Base-by-base conservation (phyloP, 2,797 vertebrate genomes). In the Mycteria americana region DNA sequence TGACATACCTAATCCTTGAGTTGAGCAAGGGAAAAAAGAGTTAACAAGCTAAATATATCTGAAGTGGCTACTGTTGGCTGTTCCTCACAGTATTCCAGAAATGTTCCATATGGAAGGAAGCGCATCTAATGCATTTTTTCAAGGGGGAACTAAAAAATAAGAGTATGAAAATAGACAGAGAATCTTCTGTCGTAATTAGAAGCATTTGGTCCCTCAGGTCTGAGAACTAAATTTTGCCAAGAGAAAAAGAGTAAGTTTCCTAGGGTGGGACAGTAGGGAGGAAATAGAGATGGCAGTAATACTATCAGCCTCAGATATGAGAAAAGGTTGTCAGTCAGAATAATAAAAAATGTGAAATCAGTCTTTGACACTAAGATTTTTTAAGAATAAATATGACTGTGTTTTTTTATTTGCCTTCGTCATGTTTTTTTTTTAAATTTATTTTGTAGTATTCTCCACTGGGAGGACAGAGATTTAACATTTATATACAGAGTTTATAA, bases 81-180 rank as follows among this genome's bases (percentile, higher is more conserved):
- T 53, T 96, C 70, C 51, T 88, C n/a, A 41, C 54, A 86, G n/a
- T 67, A 84, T 84, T 94, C 78, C 80, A 95, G 94, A 95, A 90
- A 79, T 84, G 62, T 84, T 96, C 91, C 88, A 93, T 93, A 92
- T 85, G 88, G 89, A 92, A 92, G 70, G 88, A 87, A 90, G 41
- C 46, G 93, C 59, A 87, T 89, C 86, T 89, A 70, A 85, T 86
- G 43, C 5, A 0, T 48, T 65, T 95, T 67, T 83, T 93, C 46
- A 53, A 89, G 59, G 90, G 6, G 4, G 63, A 94, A 95, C 46
- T 7, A 64, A 90, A 92, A 93, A 93, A 62, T 62, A 81, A 68
- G 21, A 51, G 3, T 22, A 92, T 75, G 35, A 94, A 95, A 95
- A 93, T 84, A 95, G 59, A 67, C 2, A 19, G 74, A 57, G 37